Base-by-base conservation (phyloP, 2,888 invertebrate genomes). In the Desoria tigrina region DNA sequence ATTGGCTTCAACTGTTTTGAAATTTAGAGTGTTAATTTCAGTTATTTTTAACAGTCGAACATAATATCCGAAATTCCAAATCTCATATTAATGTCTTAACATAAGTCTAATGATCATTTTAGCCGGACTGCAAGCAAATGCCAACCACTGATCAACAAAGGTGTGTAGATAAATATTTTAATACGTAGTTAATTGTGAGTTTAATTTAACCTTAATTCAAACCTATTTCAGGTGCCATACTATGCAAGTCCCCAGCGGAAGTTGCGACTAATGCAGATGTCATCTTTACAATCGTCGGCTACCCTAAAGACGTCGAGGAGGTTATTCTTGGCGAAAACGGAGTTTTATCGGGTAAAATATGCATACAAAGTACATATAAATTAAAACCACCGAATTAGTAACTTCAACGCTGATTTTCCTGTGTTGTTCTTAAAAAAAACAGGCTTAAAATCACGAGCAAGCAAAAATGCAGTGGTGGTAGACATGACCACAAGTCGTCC, bases 401-500 rank as follows among this genome's bases (percentile, higher is more conserved):
- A n/a, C n/a, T n/a, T n/a, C n/a, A n/a, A n/a, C n/a, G n/a, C n/a
- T n/a, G n/a, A n/a, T n/a, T n/a, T n/a, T n/a, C n/a, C n/a, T n/a
- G n/a, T n/a, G 3, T 3, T 39, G 42, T 39, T 11, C 4, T 2
- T 27, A 27, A 49, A 1, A 11, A 53, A 53, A 53, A 7, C 32
- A 11, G 45, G 39, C 21, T 49, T 56, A 23, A 61, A 32, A 16
- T 6, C 51, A 49, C 26, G 16, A 18, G 45, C 4, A 45, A 21
- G 9, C 6, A 21, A n/a, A 45, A 45, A 45, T 16, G 32, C 32
- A 21, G 27, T 67, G 2, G 50, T 67, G 14, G 61, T 68, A 11
- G 68, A 68, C 50, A 64, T 68, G 68, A 68, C 68, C 14, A 68
- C 68, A 32, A 65, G 64, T 59, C 49, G 54, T n/a, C 68, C 68